A percentile compares a stretch with the other conserved stretches of the same genome.
phyloP scores from a whole-genome alignment of 1,140 invertebrate species.

The Phymorhynchus buccinoides region DNA sequence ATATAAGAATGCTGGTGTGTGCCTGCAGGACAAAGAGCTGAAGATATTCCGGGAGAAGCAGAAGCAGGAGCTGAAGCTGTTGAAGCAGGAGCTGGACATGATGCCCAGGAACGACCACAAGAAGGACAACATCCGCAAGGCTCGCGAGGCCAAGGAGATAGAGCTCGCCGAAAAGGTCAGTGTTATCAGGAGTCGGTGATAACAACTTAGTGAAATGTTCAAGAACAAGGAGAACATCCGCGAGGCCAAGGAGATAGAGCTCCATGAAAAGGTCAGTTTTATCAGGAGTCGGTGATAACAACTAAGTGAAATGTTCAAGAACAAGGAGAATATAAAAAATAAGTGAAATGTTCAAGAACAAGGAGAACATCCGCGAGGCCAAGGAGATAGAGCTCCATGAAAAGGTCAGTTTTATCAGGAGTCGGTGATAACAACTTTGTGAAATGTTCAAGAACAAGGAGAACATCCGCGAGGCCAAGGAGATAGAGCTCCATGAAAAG shows the following conservation, averaged over 20 bases:
- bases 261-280: conserved; percentile 82
- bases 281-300: too few relatives aligned
- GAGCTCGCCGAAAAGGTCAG: conserved; percentile 87
- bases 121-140: conserved; percentile 87
- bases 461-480: conserved; percentile 90
- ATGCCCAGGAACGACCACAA: conserved; percentile 84
- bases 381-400: conserved; percentile 92
- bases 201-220: too few relatives aligned
- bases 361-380: conserved; percentile 89
- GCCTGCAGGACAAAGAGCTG: conserved; percentile 87
- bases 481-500: conserved; percentile 89
- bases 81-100: conserved; percentile 96
- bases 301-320: too few relatives aligned
- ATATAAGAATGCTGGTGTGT: too few relatives aligned
- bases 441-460: conserved; percentile 83
- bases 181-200: too few relatives aligned
- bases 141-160: conserved; percentile 88
- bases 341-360: too few relatives aligned
- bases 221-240: conserved; percentile 87
- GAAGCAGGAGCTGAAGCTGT: conserved; percentile 92
- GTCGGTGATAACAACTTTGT: too few relatives aligned
- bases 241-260: conserved; percentile 89
- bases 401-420: conserved; percentile 77
- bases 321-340: too few relatives aligned
- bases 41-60: conserved; percentile 92